These are phyloP conservation scores for Onychomys leucogaster DNA, from an alignment of 2,797 vertebrate genomes.

Conservation along the genomic window DNA sequence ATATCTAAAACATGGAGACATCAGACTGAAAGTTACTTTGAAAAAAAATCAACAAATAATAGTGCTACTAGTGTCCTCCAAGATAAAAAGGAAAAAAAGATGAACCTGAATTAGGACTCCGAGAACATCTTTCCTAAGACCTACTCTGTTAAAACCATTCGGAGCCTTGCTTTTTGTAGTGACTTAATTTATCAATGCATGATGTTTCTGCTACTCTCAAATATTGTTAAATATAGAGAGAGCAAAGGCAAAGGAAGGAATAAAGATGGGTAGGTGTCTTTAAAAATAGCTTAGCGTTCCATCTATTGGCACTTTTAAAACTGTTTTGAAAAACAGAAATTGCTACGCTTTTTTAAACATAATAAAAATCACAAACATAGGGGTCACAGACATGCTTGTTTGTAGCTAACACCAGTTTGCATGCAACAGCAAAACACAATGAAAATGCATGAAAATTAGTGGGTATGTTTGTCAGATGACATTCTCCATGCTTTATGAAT, in stretches of 20 bases:
- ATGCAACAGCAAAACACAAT: slow-evolving; percentile 80
- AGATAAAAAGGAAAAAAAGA: slow-evolving; percentile 13
- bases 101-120: slow-evolving; percentile 1
- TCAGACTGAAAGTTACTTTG: background rate
- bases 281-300: background rate
- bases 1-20: slow-evolving; percentile 51
- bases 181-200: slow-evolving; percentile 33
- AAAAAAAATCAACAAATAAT: slow-evolving; percentile 57
- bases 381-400: slow-evolving; percentile 76
- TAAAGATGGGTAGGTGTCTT: slow-evolving; percentile 26
- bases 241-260: slow-evolving; percentile 56
- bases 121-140: slow-evolving; percentile 23
- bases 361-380: slow-evolving; percentile 71
- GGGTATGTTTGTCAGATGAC: slow-evolving; percentile 42
- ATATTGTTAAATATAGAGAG: slow-evolving; percentile 21
- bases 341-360: slow-evolving; percentile 41
- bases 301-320: slow-evolving; percentile 20
- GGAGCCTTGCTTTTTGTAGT: slow-evolving; percentile 19
- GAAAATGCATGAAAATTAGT: slow-evolving; percentile 75
- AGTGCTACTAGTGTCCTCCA: slow-evolving; percentile 13
- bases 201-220: slow-evolving; percentile 27
- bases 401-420: slow-evolving; percentile 66
- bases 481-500: slow-evolving; percentile 68
- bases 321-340: slow-evolving; percentile 10
- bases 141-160: background rate